These are phyloP conservation scores for Eilema depressum DNA, from an alignment of 2,888 invertebrate genomes.

Conservation along the genomic window DNA sequence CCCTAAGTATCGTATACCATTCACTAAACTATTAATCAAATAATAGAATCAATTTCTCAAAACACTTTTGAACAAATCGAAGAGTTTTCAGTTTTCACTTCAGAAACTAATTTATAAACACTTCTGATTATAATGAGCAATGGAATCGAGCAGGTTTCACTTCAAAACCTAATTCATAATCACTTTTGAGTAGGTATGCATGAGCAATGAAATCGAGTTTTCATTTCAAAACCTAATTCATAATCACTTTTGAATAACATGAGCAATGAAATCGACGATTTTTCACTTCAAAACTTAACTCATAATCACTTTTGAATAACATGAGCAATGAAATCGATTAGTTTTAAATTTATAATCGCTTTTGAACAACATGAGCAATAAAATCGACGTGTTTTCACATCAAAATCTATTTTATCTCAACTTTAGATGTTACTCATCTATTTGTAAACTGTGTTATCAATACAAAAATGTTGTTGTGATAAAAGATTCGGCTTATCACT, in stretches of 20 bases:
- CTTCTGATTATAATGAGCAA: too few species aligned
- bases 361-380: background rate
- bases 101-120: slow-evolving; percentile 4
- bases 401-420: slow-evolving; percentile 8
- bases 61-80: background rate
- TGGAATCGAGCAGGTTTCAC: too few species aligned
- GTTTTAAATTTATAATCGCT: background rate
- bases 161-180: too few species aligned
- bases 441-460: slow-evolving; percentile 26
- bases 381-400: slow-evolving; percentile 2
- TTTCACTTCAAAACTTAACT: background rate
- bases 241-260: background rate
- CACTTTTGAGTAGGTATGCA: too few species aligned
- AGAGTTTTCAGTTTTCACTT: background rate
- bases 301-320: too few species aligned
- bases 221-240: too few species aligned
- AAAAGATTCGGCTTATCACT: slow-evolving; percentile 41
- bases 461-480: slow-evolving; percentile 39
- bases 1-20: background rate
- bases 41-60: background rate
- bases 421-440: slow-evolving; percentile 21
- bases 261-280: slow-evolving; percentile 2
- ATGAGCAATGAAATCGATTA: too few species aligned
- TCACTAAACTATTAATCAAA: background rate
- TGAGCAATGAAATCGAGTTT: too few species aligned